These are phyloP conservation scores for Cephonodes hylas DNA, from an alignment of 2,888 invertebrate species.

Conservation along the genomic window DNA sequence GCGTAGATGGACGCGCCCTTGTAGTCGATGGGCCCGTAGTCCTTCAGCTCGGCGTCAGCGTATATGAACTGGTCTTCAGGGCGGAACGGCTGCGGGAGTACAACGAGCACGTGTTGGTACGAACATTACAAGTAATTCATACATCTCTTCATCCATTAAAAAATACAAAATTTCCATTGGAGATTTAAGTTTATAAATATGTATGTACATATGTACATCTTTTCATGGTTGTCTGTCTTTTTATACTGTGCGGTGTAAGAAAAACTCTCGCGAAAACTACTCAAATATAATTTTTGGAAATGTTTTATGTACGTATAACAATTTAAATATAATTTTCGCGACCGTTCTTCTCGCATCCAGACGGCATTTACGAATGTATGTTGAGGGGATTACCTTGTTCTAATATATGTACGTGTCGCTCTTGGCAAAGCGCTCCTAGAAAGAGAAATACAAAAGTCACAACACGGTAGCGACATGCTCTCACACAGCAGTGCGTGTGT, in stretches of 20 bases:
- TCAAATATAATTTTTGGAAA: too few species aligned
- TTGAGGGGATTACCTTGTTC: slow-evolving; percentile 69
- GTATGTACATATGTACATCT: neutral
- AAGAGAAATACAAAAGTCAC: slow-evolving; percentile 82
- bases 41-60: slow-evolving; percentile 93
- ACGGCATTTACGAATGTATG: slow-evolving; percentile 47
- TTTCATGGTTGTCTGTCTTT: too few species aligned
- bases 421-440: slow-evolving; percentile 87
- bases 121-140: neutral
- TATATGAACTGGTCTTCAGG: slow-evolving; percentile 91
- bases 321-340: too few species aligned
- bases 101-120: neutral
- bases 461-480: slow-evolving; percentile 62
- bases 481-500: neutral
- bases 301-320: too few species aligned
- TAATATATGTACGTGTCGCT: slow-evolving; percentile 95
- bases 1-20: slow-evolving; percentile 93
- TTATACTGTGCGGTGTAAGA: too few species aligned
- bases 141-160: too few species aligned
- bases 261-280: too few species aligned
- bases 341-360: too few species aligned
- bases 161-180: too few species aligned
- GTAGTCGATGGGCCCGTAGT: slow-evolving; percentile 95
- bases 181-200: neutral
- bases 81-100: slow-evolving; percentile 85